A percentile compares a stretch with the other conserved stretches of the same genome.
Conservation (phyloP, 2,888 invertebrate species). For the Podabrus alpinus region DNA sequence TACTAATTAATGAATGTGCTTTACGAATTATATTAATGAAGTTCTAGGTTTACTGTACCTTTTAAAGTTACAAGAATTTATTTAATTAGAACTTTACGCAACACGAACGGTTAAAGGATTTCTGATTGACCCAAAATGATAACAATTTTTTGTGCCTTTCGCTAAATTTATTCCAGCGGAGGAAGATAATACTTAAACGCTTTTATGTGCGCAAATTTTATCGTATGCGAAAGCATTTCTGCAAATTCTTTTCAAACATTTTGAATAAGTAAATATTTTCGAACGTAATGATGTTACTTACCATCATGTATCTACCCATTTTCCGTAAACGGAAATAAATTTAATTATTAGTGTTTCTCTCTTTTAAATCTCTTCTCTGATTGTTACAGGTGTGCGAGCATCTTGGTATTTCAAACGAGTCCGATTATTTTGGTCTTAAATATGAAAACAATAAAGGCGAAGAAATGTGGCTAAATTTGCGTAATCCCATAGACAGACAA, state of each 20-base stretch:
- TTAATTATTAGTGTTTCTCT: neutral
- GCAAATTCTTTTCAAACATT: neutral
- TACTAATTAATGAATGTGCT: neutral
- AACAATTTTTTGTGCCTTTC: neutral
- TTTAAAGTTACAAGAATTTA: neutral
- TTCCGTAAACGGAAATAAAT: neutral
- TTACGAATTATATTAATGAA: constrained; percentile 2
- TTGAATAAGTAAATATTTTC: neutral
- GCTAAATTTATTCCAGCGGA: neutral
- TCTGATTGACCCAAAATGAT: neutral
- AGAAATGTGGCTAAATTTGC: constrained; percentile 83
- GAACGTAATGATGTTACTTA: neutral
- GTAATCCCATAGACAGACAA: constrained; percentile 80
- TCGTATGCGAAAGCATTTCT: neutral
- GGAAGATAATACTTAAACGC: neutral
- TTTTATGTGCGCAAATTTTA: neutral
- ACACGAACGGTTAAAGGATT: neutral
- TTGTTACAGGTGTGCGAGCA: constrained; percentile 77
- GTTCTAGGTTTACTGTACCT: neutral
- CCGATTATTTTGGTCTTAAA: constrained; percentile 88
- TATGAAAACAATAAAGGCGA: constrained; percentile 65
- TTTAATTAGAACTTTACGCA: neutral
- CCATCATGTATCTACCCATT: neutral
- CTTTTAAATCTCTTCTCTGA: constrained; percentile 24
- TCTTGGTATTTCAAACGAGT: constrained; percentile 80